Percentiles rank a stretch among this genome's conserved stretches.
phyloP scores from a whole-genome alignment of 2,797 vertebrate species.

The Pipistrellus nathusii region DNA sequence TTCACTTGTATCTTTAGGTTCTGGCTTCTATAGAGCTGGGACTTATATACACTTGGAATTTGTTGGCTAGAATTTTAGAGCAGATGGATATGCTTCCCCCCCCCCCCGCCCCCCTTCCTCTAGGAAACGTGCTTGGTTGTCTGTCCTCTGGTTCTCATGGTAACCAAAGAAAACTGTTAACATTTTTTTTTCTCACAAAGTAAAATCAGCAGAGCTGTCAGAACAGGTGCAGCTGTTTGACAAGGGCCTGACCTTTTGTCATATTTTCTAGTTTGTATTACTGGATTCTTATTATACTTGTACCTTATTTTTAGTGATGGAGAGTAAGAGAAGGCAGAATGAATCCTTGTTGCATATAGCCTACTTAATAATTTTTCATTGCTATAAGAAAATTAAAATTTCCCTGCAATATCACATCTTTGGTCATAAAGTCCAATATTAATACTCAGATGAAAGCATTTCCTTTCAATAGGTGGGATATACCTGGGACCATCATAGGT shows the following conservation, averaged over 20 bases:
- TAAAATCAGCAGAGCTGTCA: not conserved
- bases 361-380: constrained; percentile 41
- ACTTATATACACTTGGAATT: constrained; percentile 53
- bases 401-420: not conserved
- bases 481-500: not conserved
- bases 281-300: not conserved
- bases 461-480: not conserved
- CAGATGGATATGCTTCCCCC: constrained; percentile 18
- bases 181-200: not conserved
- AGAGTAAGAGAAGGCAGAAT: not conserved
- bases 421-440: not conserved
- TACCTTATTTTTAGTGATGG: constrained; percentile 28
- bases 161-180: constrained; percentile 64
- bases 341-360: not conserved
- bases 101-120: no score
- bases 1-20: not conserved
- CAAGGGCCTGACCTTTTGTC: not conserved
- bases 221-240: constrained; percentile 3
- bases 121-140: constrained; percentile 58
- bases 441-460: not conserved
- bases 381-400: not conserved
- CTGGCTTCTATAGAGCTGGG: constrained; percentile 22
- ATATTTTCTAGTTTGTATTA: constrained; percentile 5
- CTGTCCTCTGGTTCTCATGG: constrained; percentile 71
- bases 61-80: constrained; percentile 66